phyloP scores from a whole-genome alignment of 2,888 invertebrate genomes.

The Drosophila rubida region DNA sequence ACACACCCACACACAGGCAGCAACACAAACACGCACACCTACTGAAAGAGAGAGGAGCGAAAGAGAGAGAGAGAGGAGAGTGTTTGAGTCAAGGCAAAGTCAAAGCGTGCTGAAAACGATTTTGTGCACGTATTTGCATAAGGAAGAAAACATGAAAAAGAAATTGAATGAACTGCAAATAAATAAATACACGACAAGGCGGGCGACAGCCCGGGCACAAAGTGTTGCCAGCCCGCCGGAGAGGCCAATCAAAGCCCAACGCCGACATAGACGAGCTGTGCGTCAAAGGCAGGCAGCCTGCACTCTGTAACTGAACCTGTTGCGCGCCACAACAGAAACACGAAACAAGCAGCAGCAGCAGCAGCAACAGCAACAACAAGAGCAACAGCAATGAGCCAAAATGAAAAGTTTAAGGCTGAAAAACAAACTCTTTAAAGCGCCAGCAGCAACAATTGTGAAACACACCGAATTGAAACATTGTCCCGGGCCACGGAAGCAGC shows the following conservation, averaged over 20 bases:
- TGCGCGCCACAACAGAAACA: conserved; percentile 60
- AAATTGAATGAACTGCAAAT: conserved; percentile 46
- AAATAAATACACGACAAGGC: conserved; percentile 46
- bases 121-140: conserved; percentile 68
- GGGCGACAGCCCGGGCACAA: conserved; percentile 18
- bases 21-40: conserved; percentile 12
- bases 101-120: conserved; percentile 69
- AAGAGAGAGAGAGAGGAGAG: background rate
- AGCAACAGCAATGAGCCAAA: conserved; percentile 39
- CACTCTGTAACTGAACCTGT: conserved; percentile 62
- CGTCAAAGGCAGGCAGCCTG: conserved; percentile 19
- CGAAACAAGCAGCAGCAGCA: conserved; percentile 59
- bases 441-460: conserved; percentile 18
- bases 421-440: conserved; percentile 45
- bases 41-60: conserved; percentile 6
- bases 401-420: conserved; percentile 51
- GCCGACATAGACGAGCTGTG: conserved; percentile 19
- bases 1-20: conserved; percentile 29
- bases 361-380: conserved; percentile 45
- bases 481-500: conserved; percentile 6
- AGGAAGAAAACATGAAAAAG: conserved; percentile 26
- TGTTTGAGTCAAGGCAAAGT: conserved; percentile 52
- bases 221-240: conserved; percentile 14
- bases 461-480: conserved; percentile 26
- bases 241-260: conserved; percentile 38